Base-by-base conservation (phyloP, 2,113 vertebrate genomes). In the Phyllostomus hastatus region DNA sequence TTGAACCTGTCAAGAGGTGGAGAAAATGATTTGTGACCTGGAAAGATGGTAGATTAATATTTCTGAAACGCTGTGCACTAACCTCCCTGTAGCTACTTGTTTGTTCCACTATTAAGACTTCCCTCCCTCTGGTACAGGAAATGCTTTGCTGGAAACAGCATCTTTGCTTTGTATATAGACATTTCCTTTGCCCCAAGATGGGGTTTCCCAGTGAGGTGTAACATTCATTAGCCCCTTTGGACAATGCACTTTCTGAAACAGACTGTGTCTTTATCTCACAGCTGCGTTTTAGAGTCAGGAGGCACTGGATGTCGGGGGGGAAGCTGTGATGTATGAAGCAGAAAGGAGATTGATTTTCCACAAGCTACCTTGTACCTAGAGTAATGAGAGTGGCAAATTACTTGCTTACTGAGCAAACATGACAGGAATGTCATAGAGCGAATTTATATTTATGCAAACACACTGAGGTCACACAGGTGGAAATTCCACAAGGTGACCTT, bases 401-500 rank as follows among this genome's bases (percentile, higher is more conserved):
- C 97, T 98, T 98, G 95, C 95, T 98, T 97, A 96, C 90, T 97
- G 97, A 98, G 93, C 97, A 98, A 98, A 98, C 97, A 98, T 96
- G 98, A 98, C 97, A 93, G 92, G 97, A 98, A 98, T 98, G 97
- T 97, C 98, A 96, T 93, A 93, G 97, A 97, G 75, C 24, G 94
- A 97, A 98, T 98, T 98, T 98, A 98, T 98, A 96, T 98, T 94
- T 98, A 98, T 96, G 98, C 98, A 98, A 97, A 98, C 97, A 95
- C 82, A 72, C 0, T 14, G 41, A 88, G 97, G 97, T 98, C 97
- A 94, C 67, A 26, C 26, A 1, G 0, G 43, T 94, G 94, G 96
- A 95, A 96, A 95, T 98, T 98, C 97, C 86, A 78, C 95, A 97
- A 97, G 97, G 96, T 59, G 82, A 98, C 98, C 98, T 97, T 97